Base-by-base conservation (phyloP, 2,888 invertebrate species). In the Drosophila atripex region DNA sequence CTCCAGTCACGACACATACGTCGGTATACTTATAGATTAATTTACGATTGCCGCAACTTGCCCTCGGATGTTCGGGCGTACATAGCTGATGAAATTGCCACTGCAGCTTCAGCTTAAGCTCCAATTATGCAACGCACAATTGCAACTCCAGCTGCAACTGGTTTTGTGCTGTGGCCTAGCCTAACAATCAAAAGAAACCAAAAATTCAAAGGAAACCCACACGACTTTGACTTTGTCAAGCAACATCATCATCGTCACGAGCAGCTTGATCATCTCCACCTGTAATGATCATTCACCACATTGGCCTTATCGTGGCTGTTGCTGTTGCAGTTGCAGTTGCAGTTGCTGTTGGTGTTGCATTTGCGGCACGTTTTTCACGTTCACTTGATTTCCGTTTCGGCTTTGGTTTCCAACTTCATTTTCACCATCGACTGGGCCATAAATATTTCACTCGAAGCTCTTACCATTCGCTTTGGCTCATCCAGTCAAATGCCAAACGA, bases 211-310 rank as follows among this genome's bases (percentile, higher is more conserved):
- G 45, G 51, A 52, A 57, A 51, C 60, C 71, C 23, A 70, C 77
- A 77, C 83, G 83, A 83, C 87, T 87, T 87, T 87, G 83, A 83
- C 86, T 83, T 83, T 82, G 82, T 68, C 16, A 46, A 25, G 21
- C 55, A 50, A 4, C 64, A 70, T 56, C 64, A 49, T 65, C 64
- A 56, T 45, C 55, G 41, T 56, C 59, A 46, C 55, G 32, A 28
- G 28, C 49, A 21, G 16, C 30, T 55, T 56, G 64, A 38, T 54
- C 56, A 38, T 60, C 57, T 54, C 35, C 52, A 74, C 46, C 49
- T 7, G 18, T 16, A 39, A 39, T 39, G 16, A 41, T 41, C 41
- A 41, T 60, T 54, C 46, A 23, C 52, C 61, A 30, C 52, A 41
- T 50, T 66, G 49, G 52, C 58, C 65, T 72, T 71, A 79, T 86